A percentile compares a stretch with the other conserved stretches of the same genome.
Evolutionary conservation across 2,113 vertebrate genomes (phyloP).

Genomic region (Toxotes jaculatrix): DNA sequence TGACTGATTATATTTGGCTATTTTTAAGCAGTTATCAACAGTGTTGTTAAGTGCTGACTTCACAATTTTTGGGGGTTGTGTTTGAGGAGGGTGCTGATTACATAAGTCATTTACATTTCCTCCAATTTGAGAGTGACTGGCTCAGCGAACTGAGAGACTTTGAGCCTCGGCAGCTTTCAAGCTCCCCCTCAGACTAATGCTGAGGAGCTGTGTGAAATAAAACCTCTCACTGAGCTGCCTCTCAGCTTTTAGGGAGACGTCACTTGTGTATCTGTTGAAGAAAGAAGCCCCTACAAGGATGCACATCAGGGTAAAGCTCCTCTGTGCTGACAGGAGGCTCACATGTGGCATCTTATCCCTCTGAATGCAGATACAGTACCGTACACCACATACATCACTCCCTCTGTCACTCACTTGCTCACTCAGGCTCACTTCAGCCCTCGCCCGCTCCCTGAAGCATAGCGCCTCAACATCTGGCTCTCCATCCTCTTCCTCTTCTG

Average conservation of each 20-base stretch:
- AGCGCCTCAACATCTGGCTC: conserved; percentile 74
- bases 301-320: conserved; percentile 52
- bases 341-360: conserved; percentile 59
- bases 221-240: conserved; percentile 63
- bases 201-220: conserved; percentile 62
- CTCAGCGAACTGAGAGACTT: conserved; percentile 64
- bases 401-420: conserved; percentile 59
- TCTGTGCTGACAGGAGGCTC: conserved; percentile 62
- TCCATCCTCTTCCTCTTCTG: conserved; percentile 52
- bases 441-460: conserved; percentile 50
- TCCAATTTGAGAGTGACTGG: conserved; percentile 67
- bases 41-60: conserved; percentile 59
- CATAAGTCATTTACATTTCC: conserved; percentile 74
- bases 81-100: conserved; percentile 48
- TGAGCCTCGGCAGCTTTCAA: conserved; percentile 63
- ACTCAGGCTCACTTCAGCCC: conserved; percentile 40
- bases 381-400: conserved; percentile 32
- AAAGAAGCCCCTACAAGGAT: conserved; percentile 16
- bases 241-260: conserved; percentile 60
- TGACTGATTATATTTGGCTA: conserved; percentile 50
- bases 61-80: conserved; percentile 15
- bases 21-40: conserved; percentile 51
- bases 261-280: conserved; percentile 43
- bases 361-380: conserved; percentile 39
- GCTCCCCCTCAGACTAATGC: conserved; percentile 65